phyloP scores from a whole-genome alignment of 2,888 invertebrate genomes.

The Acleris cristana region DNA sequence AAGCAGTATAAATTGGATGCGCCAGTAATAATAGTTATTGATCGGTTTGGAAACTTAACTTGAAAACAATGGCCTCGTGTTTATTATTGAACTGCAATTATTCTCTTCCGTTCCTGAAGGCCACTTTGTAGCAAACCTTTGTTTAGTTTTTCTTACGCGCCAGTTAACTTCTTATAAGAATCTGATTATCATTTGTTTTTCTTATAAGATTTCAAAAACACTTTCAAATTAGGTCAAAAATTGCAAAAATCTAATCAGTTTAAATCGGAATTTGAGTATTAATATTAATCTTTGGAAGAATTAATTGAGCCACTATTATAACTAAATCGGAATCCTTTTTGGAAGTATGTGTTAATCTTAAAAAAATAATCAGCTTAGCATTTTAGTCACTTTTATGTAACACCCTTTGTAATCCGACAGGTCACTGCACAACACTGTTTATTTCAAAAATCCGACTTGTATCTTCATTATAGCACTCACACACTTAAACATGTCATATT shows the following conservation, averaged over 20 bases:
- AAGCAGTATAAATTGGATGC: constrained; percentile 17
- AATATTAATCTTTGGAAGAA: constrained; percentile 35
- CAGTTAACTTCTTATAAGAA: constrained; percentile 1
- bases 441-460: constrained; percentile 48
- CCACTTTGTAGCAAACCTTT: constrained; percentile 27
- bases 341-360: constrained; percentile 50
- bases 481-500: constrained; percentile 28
- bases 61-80: constrained; percentile 32
- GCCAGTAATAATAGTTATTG: constrained; percentile 21
- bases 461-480: constrained; percentile 43
- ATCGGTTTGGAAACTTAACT: constrained; percentile 37
- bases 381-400: constrained; percentile 46
- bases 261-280: constrained; percentile 15
- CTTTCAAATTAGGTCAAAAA: neutral
- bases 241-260: constrained; percentile 3
- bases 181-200: neutral
- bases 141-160: constrained; percentile 24
- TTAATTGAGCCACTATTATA: constrained; percentile 34
- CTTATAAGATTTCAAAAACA: constrained; percentile 4
- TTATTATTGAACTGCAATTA: constrained; percentile 34
- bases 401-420: constrained; percentile 51
- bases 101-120: constrained; percentile 33
- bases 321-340: constrained; percentile 47
- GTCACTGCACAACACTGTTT: constrained; percentile 60
- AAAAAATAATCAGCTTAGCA: constrained; percentile 18